Base-by-base conservation (phyloP, 2,113 vertebrate species). In the Aphelocoma coerulescens region DNA sequence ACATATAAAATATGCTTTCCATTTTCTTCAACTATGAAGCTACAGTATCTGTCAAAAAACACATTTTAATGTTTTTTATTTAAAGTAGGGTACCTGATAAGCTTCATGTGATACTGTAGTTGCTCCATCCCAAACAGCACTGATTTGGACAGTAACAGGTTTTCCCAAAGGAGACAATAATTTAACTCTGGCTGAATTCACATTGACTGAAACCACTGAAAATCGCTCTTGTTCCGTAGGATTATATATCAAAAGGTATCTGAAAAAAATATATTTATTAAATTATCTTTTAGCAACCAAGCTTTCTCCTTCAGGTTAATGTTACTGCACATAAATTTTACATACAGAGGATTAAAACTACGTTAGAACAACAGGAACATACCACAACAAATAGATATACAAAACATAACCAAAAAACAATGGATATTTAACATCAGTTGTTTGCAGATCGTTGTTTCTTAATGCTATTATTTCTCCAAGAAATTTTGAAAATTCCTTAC, bases 231-330 rank as follows among this genome's bases (percentile, higher is more conserved):
- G 99, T 66, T 99, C 99, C 1, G 46, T 94, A 48, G 99, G 98
- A 95, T 99, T 99, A 81, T 91, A 98, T 88, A 99, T 19, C 72
- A 99, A 93, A 87, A 99, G 76, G 7, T 98, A 97, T 97, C 99
- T 99, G 98, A 49, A 97, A 98, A 97, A 92, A 93, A 82, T 8
- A 57, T 32, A 79, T 85, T 89, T 68, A 37, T 14, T 57, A 71
- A 85, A 74, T 96, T 90, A 96, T 22, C 39, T 84, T 91, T 54
- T 24, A 4, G 75, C 24, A 96, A 92, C 54, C 13, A 89, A 92
- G 35, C 7, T 48, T 81, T 18, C 30, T 80, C 41, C 35, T 55
- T 77, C 49, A 66, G 16, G 11, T 91, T 73, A 85, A 46, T 57
- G 30, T 44, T 63, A 63, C 14, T 48, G n/a, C 75, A 95, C 85